These are phyloP conservation scores for Artibeus jamaicensis DNA, from an alignment of 2,797 vertebrate genomes.

Conservation along the genomic window DNA sequence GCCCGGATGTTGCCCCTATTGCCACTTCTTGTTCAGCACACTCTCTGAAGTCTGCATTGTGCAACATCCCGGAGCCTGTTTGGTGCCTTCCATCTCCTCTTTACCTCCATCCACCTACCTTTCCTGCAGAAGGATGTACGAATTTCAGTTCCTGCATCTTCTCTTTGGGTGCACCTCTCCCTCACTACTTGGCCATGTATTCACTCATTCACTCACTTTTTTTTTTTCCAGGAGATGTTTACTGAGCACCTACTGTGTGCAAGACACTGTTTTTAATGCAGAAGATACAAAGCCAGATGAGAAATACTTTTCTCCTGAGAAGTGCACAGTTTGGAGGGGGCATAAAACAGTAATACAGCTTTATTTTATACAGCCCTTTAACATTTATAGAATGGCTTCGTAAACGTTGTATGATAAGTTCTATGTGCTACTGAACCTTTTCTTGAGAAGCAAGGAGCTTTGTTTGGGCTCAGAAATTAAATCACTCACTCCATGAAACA, in stretches of 20 bases:
- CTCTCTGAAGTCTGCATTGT: not conserved
- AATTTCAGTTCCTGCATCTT: not conserved
- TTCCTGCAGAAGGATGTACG: not conserved
- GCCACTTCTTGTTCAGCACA: not conserved
- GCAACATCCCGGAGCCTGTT: not conserved
- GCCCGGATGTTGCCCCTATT: not conserved
- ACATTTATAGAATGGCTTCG: not conserved
- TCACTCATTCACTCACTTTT: not conserved
- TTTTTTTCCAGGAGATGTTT: not conserved
- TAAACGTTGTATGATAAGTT: not conserved
- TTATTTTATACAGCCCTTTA: not conserved
- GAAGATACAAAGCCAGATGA: not conserved
- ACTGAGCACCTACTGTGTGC: not conserved
- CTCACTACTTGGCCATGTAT: not conserved
- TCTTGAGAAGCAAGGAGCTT: not conserved
- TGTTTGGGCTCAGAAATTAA: not conserved
- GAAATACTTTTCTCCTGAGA: not conserved
- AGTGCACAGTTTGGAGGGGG: not conserved
- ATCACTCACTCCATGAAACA: not conserved
- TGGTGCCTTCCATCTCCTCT: not conserved
- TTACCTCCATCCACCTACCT: accelerated
- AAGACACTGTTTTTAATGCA: not conserved
- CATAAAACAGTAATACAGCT: not conserved
- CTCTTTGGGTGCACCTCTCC: not conserved
- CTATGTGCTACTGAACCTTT: not conserved